Conservation (phyloP, 2,797 vertebrate genomes). For the Danio jaintianensis region DNA sequence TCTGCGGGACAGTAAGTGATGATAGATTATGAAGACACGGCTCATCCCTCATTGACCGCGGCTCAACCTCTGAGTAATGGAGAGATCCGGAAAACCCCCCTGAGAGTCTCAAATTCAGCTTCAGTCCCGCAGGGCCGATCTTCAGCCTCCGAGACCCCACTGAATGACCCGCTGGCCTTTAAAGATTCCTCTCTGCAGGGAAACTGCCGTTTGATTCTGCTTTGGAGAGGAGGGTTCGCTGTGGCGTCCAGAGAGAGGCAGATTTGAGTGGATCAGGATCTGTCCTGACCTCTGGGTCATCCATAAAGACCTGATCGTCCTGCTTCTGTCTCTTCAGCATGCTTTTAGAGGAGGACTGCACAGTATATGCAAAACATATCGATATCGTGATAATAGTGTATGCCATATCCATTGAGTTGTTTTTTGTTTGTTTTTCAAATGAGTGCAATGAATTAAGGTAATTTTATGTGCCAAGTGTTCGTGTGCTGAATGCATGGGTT, state of each 20-base stretch:
- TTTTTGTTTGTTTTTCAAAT: too few relatives aligned
- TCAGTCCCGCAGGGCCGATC: neutral
- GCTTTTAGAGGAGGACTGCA: too few relatives aligned
- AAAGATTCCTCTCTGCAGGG: constrained; percentile 1
- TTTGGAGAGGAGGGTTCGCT: constrained; percentile 40
- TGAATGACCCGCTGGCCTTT: too few relatives aligned
- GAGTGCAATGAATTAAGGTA: too few relatives aligned
- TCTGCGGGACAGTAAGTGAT: constrained; percentile 29
- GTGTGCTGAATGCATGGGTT: too few relatives aligned
- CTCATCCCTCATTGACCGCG: neutral
- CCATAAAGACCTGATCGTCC: neutral
- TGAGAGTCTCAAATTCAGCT: constrained; percentile 2
- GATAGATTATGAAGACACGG: neutral
- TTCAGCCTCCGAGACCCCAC: constrained; percentile 43
- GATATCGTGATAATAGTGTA: too few relatives aligned
- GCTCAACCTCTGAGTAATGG: neutral
- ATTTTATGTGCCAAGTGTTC: too few relatives aligned
- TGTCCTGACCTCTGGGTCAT: constrained; percentile 9
- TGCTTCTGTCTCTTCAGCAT: too few relatives aligned
- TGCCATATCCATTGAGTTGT: too few relatives aligned
- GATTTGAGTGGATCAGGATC: constrained; percentile 17
- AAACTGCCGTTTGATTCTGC: constrained; percentile 47
- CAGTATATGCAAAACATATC: too few relatives aligned
- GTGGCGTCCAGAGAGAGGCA: constrained; percentile 17
- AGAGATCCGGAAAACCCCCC: too few relatives aligned